phyloP scores from a whole-genome alignment of 2,113 vertebrate genomes.

The Narcine bancroftii region DNA sequence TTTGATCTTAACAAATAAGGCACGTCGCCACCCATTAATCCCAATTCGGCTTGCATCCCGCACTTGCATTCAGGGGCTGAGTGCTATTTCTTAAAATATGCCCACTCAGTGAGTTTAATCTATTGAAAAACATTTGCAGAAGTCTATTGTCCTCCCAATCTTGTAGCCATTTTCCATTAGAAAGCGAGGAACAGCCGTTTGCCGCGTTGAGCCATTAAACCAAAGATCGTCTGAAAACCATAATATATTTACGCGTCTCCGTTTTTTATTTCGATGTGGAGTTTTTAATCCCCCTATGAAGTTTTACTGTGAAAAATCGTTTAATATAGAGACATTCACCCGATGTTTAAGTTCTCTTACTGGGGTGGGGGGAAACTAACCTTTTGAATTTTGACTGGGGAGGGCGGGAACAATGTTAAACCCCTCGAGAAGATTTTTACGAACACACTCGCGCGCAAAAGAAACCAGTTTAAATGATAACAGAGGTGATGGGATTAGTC shows the following conservation, averaged over 20 bases:
- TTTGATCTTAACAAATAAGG: slow-evolving; percentile 70
- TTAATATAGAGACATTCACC: neutral
- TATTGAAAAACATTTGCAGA: slow-evolving; percentile 72
- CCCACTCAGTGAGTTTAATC: slow-evolving; percentile 66
- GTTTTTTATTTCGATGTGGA: neutral
- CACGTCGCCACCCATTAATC: slow-evolving; percentile 57
- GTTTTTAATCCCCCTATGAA: neutral
- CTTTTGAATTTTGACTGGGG: neutral
- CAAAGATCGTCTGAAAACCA: slow-evolving; percentile 58
- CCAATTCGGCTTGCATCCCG: slow-evolving; percentile 56
- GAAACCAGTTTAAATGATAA: neutral
- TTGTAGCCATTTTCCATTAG: slow-evolving; percentile 57
- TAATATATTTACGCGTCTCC: slow-evolving; percentile 57
- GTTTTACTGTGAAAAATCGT: neutral
- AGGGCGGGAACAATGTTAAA: neutral
- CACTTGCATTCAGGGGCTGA: slow-evolving; percentile 46
- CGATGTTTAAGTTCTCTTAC: neutral
- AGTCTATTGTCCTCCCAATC: slow-evolving; percentile 70
- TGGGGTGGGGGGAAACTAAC: neutral
- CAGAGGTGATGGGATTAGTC: neutral
- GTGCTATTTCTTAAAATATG: slow-evolving; percentile 49
- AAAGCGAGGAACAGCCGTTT: slow-evolving; percentile 63
- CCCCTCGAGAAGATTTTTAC: neutral
- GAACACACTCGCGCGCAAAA: neutral
- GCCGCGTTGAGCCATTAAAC: slow-evolving; percentile 60